phyloP scores from a whole-genome alignment of 2,888 invertebrate genomes.

The Brachycybe producta region DNA sequence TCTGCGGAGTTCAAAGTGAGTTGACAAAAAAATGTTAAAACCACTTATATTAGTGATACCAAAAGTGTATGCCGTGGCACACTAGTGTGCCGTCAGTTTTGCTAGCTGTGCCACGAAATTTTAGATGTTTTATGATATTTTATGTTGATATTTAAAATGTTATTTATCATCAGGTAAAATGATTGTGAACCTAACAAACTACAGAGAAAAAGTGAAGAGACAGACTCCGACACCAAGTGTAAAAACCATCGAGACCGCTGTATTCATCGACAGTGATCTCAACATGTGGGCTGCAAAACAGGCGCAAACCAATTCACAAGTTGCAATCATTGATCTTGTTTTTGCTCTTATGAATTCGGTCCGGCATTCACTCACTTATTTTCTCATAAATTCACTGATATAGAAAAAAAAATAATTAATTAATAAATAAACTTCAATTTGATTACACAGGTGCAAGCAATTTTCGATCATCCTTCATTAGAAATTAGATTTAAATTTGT shows the following conservation, averaged over 20 bases:
- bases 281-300: slow-evolving; percentile 8
- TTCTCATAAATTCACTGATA: not conserved
- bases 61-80: too few species aligned
- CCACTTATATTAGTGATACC: not conserved
- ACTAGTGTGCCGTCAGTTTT: too few species aligned
- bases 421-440: not conserved
- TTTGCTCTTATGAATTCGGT: slow-evolving; percentile 17
- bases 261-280: slow-evolving; percentile 15
- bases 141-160: not conserved
- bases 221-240: not conserved
- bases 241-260: slow-evolving; percentile 16
- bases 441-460: slow-evolving; percentile 13
- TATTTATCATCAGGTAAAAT: too few species aligned
- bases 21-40: not conserved
- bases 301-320: not conserved
- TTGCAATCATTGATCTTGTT: slow-evolving; percentile 6
- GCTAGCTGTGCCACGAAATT: too few species aligned
- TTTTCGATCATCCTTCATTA: slow-evolving; percentile 16
- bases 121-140: too few species aligned
- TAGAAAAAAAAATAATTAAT: not conserved
- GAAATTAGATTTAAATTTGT: slow-evolving; percentile 9
- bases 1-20: slow-evolving; percentile 5
- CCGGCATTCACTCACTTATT: not conserved
- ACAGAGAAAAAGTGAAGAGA: too few species aligned
- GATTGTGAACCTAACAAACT: too few species aligned